Evolutionary conservation across 2,888 invertebrate genomes (phyloP).

Genomic region (Cryptosula pallasiana): DNA sequence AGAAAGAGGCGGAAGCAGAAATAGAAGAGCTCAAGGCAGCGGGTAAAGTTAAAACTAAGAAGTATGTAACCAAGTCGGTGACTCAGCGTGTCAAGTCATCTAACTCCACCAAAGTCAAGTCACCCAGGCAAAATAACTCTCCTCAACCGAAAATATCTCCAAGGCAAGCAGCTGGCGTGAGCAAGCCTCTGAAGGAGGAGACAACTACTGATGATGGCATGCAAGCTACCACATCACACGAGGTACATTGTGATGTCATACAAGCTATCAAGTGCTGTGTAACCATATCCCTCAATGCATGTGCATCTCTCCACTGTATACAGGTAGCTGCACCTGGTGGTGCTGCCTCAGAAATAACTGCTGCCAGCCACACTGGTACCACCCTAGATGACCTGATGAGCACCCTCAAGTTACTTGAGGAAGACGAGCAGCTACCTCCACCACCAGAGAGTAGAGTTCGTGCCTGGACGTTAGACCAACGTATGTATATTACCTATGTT

Average conservation of each 20-base stretch:
- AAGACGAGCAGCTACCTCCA: slow-evolving; percentile 41
- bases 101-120: background rate
- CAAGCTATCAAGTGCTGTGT: too few species aligned
- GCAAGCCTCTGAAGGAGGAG: too few species aligned
- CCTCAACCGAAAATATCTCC: background rate
- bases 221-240: too few species aligned
- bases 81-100: background rate
- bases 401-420: slow-evolving; percentile 49
- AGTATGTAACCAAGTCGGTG: slow-evolving; percentile 28
- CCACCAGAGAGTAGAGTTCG: slow-evolving; percentile 10
- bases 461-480: slow-evolving; percentile 14
- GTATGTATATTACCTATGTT: too few species aligned
- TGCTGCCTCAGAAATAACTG: background rate
- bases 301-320: background rate
- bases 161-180: too few species aligned
- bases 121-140: background rate
- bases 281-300: too few species aligned
- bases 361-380: slow-evolving; percentile 32
- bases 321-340: background rate
- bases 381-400: slow-evolving; percentile 49
- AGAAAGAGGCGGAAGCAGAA: slow-evolving; percentile 43
- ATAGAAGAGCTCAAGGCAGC: slow-evolving; percentile 40
- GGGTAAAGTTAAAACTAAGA: slow-evolving; percentile 26
- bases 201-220: too few species aligned
- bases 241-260: too few species aligned